These are phyloP conservation scores for Octonoba sinensis DNA, from an alignment of 2,888 invertebrate species.

Conservation along the genomic window DNA sequence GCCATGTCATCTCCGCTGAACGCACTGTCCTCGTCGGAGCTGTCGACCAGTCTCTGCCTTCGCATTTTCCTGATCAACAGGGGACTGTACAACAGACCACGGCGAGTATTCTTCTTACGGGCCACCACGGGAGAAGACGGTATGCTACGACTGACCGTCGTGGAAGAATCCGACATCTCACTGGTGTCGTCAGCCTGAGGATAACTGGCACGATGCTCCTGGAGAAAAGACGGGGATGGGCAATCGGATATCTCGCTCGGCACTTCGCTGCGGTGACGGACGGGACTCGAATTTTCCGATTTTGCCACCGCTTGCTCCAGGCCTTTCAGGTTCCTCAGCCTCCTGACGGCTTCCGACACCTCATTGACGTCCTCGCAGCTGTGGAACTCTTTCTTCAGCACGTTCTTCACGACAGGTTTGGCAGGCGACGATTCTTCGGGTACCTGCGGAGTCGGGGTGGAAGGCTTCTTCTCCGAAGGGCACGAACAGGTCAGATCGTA, in stretches of 20 bases:
- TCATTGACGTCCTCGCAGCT: slow-evolving; percentile 62
- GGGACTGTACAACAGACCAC: slow-evolving; percentile 80
- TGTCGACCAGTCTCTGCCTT: slow-evolving; percentile 67
- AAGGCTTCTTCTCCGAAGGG: slow-evolving; percentile 27
- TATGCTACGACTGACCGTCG: slow-evolving; percentile 64
- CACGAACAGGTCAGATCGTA: slow-evolving; percentile 56
- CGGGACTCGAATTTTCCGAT: slow-evolving; percentile 61
- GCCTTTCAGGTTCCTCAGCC: slow-evolving; percentile 16
- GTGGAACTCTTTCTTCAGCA: slow-evolving; percentile 47
- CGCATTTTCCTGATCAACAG: slow-evolving; percentile 79
- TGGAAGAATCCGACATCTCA: slow-evolving; percentile 39
- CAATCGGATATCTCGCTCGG: slow-evolving; percentile 54
- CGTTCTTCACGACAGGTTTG: not conserved
- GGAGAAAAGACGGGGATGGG: slow-evolving; percentile 44
- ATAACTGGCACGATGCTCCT: slow-evolving; percentile 65
- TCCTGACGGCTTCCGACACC: slow-evolving; percentile 14
- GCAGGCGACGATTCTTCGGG: not conserved
- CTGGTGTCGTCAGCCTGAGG: slow-evolving; percentile 56
- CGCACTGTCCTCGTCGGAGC: slow-evolving; percentile 69
- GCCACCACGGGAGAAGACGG: slow-evolving; percentile 66
- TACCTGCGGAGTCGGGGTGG: not conserved
- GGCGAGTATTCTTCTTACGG: slow-evolving; percentile 54
- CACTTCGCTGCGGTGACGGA: slow-evolving; percentile 51
- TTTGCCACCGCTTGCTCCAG: slow-evolving; percentile 32
- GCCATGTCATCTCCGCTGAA: slow-evolving; percentile 68